These are phyloP conservation scores for Nibea albiflora DNA, from an alignment of 2,113 vertebrate species.

Conservation along the genomic window DNA sequence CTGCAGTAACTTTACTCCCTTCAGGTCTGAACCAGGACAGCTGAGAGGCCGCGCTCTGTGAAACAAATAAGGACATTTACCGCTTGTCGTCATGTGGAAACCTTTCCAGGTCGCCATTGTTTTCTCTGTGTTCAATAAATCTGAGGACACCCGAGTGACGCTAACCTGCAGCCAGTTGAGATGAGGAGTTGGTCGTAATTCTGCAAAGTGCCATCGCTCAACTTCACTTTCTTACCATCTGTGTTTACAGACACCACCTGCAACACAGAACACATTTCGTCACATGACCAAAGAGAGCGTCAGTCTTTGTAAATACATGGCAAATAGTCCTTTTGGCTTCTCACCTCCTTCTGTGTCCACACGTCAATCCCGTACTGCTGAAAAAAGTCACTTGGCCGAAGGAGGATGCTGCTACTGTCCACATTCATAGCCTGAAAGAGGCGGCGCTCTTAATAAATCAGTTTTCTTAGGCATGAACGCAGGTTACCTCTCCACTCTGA, in stretches of 20 bases:
- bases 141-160: background rate
- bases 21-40: constrained; percentile 85
- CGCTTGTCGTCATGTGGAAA: background rate
- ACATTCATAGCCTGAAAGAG: constrained; percentile 83
- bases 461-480: no score
- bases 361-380: constrained; percentile 83
- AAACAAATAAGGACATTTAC: background rate
- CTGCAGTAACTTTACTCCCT: constrained; percentile 84
- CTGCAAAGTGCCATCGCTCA: constrained; percentile 83
- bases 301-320: background rate
- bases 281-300: background rate
- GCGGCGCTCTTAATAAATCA: background rate
- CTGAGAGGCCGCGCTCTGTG: constrained; percentile 81
- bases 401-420: constrained; percentile 80
- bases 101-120: background rate
- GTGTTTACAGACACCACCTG: constrained; percentile 85
- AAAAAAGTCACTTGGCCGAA: constrained; percentile 86
- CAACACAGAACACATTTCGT: background rate
- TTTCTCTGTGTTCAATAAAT: background rate
- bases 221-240: constrained; percentile 74
- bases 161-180: constrained; percentile 88
- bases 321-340: background rate
- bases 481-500: background rate
- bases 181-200: constrained; percentile 88
- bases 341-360: constrained; percentile 87